Base-by-base conservation (phyloP, 2,888 invertebrate genomes). In the Cephus rjabovi region DNA sequence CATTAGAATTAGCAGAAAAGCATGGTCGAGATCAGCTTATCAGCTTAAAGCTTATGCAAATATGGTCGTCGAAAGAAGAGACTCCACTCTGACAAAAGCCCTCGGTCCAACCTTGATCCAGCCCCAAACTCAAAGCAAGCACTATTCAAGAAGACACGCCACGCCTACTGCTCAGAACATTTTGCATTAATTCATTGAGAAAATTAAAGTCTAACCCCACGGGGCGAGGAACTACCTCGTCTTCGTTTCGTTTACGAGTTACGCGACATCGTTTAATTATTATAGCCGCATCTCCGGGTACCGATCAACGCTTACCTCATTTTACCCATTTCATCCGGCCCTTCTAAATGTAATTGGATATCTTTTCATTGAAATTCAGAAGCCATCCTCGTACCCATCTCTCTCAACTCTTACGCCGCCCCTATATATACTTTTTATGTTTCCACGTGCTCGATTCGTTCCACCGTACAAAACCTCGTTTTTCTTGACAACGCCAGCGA, bases 31-130 rank as follows among this genome's bases (percentile, higher is more conserved):
- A 84, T 83, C 81, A 83, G 84, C 86, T 84, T 83, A 84, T 80
- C 83, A 80, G 83, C 84, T 82, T 77, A 82, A 78, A 80, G 83
- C 80, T 84, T 83, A 84, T 84, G 84, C 83, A 83, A 85, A 85
- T 86, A 77, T 79, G 79, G 79, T 74, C 73, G 78, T 75, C 56
- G 77, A 78, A 84, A 81, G 79, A 81, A 81, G 74, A 69, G 74
- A 69, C 71, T 80, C 23, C 56, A 23, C 56, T 56, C 23, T 56
- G 9, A 34, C 75, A 70, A 56, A 56, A 56, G 56, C 23, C 23
- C 56, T 23, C 56, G 23, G 56, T 23, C 9, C 23, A 23, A 56
- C 23, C 56, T 56, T 23, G 56, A 56, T 56, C 23, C 56, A 56
- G 23, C 23, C 56, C 56, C 56, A 56, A 56, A 56, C 23, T 56